Conservation (phyloP, 2,888 invertebrate genomes). For the Zhuqinia jingwanae region DNA sequence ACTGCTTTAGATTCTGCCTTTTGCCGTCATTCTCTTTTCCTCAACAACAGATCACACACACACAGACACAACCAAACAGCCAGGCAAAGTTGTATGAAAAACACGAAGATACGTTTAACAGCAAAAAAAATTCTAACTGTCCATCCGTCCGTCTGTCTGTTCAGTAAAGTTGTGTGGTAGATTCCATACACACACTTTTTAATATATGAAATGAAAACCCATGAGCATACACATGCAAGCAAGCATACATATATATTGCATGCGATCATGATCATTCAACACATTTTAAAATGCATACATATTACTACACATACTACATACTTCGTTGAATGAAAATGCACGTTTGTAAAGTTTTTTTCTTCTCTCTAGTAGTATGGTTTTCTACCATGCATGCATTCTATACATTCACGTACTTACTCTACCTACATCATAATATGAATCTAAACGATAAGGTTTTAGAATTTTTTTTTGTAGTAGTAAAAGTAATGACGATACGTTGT, state of each 20-base stretch:
- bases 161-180: background rate
- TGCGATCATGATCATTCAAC: background rate
- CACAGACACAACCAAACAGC: conserved; percentile 5
- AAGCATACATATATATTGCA: background rate
- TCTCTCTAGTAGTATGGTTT: conserved; percentile 9
- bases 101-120: no score
- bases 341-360: background rate
- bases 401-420: background rate
- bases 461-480: conserved; percentile 29
- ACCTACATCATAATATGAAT: no score
- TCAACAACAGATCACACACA: background rate
- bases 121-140: conserved; percentile 41
- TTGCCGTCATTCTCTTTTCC: background rate
- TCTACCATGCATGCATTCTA: conserved; percentile 1
- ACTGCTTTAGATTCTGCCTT: conserved; percentile 41
- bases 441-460: background rate
- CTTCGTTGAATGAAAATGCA: conserved; percentile 43
- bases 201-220: background rate
- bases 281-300: conserved; percentile 37
- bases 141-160: conserved; percentile 48
- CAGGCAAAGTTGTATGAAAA: conserved; percentile 12
- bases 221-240: background rate
- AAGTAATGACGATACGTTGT: conserved; percentile 26
- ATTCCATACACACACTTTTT: conserved; percentile 31
- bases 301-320: no score